Percentiles rank a stretch among this genome's conserved stretches.
These are phyloP conservation scores for Canis aureus DNA, from an alignment of 2,113 vertebrate genomes.

Conservation along the genomic window DNA sequence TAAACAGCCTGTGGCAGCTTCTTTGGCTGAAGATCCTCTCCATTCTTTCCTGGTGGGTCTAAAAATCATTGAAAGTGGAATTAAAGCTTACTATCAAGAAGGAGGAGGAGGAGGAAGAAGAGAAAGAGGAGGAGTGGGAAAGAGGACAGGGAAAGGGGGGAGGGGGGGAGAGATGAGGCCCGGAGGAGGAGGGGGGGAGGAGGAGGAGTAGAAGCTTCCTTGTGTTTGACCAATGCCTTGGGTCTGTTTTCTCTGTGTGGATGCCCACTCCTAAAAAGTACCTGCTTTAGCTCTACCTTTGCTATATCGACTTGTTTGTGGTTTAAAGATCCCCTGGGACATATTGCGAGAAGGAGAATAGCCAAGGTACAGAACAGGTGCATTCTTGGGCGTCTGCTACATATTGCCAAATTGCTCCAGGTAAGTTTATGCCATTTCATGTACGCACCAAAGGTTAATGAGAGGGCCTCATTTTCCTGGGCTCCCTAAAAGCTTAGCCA, in stretches of 20 bases:
- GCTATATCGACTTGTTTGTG: not conserved
- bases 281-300: not conserved
- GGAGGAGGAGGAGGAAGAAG: no score
- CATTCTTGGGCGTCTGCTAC: not conserved
- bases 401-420: not conserved
- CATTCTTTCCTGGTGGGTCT: not conserved
- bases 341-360: not conserved
- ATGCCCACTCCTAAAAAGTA: not conserved
- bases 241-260: not conserved
- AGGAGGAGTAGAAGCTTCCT: not conserved
- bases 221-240: not conserved
- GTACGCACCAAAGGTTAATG: not conserved
- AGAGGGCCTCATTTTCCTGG: not conserved
- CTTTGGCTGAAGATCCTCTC: not conserved
- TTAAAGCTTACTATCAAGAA: not conserved
- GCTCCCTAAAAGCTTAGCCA: not conserved
- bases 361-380: not conserved
- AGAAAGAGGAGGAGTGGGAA: not conserved
- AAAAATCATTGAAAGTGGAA: not conserved
- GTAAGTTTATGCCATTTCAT: not conserved
- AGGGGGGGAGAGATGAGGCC: not conserved
- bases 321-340: not conserved
- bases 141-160: not conserved
- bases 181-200: fast-evolving
- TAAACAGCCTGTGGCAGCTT: not conserved